These are phyloP conservation scores for Thalassoma bifasciatum DNA, from an alignment of 2,113 vertebrate species.

Conservation along the genomic window DNA sequence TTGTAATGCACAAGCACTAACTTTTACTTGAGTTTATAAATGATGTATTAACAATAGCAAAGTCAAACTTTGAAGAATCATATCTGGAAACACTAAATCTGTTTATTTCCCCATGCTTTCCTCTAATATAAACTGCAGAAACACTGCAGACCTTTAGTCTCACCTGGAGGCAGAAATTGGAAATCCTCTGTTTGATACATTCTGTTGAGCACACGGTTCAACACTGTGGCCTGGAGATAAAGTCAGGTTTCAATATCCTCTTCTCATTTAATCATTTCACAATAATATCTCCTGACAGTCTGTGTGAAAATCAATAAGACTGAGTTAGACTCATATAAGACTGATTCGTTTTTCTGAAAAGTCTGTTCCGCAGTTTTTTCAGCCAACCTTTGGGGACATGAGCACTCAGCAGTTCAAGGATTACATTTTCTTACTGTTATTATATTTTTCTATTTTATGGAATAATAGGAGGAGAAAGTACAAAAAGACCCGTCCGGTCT, in stretches of 20 bases:
- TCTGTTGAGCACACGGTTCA: not conserved
- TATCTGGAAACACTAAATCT: not conserved
- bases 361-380: not conserved
- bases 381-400: not conserved
- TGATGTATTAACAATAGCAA: too few relatives aligned
- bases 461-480: not conserved
- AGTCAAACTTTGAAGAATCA: too few relatives aligned
- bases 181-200: not conserved
- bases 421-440: not conserved
- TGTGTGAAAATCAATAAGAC: slow-evolving; percentile 43
- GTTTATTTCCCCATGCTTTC: not conserved
- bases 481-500: not conserved
- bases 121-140: not conserved
- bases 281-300: slow-evolving; percentile 33
- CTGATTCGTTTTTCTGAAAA: not conserved
- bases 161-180: not conserved
- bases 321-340: slow-evolving; percentile 21
- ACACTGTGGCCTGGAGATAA: slow-evolving; percentile 16
- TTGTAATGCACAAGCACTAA: too few relatives aligned
- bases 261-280: slow-evolving; percentile 46
- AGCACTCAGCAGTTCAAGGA: not conserved
- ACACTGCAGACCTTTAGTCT: not conserved
- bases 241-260: slow-evolving; percentile 31
- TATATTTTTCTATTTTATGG: not conserved
- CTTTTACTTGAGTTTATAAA: too few relatives aligned